Percentiles rank a stretch among this genome's conserved stretches.
These are phyloP conservation scores for Zhengitettix transpicula DNA, from an alignment of 2,888 invertebrate genomes.

Conservation along the genomic window DNA sequence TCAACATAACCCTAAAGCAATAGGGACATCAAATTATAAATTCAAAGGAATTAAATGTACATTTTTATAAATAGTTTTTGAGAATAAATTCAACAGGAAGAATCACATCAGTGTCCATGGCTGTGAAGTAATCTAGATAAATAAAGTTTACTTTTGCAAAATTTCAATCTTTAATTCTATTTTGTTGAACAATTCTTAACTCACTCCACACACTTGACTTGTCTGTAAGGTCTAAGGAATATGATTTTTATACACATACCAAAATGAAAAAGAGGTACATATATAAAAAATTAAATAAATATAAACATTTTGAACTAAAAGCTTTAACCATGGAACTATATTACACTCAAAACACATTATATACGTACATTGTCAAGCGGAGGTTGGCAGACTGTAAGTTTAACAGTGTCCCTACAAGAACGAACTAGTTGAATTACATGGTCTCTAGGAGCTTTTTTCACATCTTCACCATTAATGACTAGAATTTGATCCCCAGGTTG, in stretches of 20 bases:
- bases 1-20: too few species aligned
- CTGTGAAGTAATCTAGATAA: too few species aligned
- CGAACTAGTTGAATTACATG: slow-evolving; percentile 78
- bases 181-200: neutral
- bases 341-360: neutral
- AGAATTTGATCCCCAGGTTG: slow-evolving; percentile 85
- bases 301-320: neutral
- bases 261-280: neutral
- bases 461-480: slow-evolving; percentile 80
- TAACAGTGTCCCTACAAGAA: slow-evolving; percentile 59
- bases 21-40: too few species aligned
- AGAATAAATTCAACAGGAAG: too few species aligned
- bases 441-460: slow-evolving; percentile 67
- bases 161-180: neutral
- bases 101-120: too few species aligned
- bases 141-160: too few species aligned
- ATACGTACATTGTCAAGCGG: slow-evolving; percentile 42
- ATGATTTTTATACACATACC: too few species aligned
- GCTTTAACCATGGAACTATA: neutral
- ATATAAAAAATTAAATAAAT: neutral
- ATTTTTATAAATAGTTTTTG: too few species aligned
- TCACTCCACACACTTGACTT: neutral
- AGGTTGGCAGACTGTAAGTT: slow-evolving; percentile 70
- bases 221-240: too few species aligned
- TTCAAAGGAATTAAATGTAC: too few species aligned